Conservation (phyloP, 2,888 invertebrate species). For the Cosmorhoe ocellata region DNA sequence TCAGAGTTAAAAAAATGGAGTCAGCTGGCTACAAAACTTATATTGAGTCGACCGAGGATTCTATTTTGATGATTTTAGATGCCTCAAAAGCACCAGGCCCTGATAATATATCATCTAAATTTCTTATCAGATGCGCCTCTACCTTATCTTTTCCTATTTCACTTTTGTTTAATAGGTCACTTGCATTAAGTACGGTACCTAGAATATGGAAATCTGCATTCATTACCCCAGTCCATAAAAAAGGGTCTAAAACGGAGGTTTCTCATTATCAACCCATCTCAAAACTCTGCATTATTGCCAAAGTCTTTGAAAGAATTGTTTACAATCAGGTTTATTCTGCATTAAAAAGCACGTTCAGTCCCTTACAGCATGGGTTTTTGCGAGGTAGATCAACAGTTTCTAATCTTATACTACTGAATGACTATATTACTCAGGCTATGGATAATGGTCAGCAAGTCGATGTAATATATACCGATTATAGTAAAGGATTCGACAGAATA, state of each 20-base stretch:
- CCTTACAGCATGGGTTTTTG: background rate
- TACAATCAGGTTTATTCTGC: background rate
- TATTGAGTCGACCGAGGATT: background rate
- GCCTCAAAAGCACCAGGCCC: background rate
- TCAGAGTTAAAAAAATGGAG: background rate
- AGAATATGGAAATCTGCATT: background rate
- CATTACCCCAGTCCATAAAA: background rate
- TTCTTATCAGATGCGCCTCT: background rate
- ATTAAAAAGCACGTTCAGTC: background rate
- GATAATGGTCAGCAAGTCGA: too few relatives aligned
- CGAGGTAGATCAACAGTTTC: too few relatives aligned
- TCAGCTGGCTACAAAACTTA: background rate
- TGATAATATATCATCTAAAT: background rate
- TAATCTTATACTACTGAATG: too few relatives aligned
- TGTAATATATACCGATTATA: too few relatives aligned
- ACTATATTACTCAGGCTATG: too few relatives aligned
- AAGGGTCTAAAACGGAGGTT: background rate
- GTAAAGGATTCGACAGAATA: too few relatives aligned
- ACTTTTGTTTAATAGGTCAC: background rate
- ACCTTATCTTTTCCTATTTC: background rate
- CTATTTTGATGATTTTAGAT: background rate
- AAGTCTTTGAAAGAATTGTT: background rate
- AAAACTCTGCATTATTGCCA: background rate
- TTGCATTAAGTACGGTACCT: background rate
- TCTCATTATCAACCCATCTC: background rate